A percentile compares a stretch with the other conserved stretches of the same genome.
Evolutionary conservation across 1,140 invertebrate genomes (phyloP).

Genomic region (Bombus soroeensis): DNA sequence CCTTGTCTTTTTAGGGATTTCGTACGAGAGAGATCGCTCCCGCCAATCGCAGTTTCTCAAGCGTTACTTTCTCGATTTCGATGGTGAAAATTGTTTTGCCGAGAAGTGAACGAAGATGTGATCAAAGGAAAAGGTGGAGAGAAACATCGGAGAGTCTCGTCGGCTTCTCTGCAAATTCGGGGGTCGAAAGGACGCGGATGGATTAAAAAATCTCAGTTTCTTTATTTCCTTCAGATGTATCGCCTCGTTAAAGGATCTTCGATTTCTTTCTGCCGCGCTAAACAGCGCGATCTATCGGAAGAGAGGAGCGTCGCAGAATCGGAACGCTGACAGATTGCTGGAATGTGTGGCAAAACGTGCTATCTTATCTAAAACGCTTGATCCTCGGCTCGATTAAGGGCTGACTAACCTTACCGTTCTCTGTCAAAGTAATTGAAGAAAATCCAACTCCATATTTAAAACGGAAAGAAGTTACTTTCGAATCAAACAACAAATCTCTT

Average conservation of each 20-base stretch:
- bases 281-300: constrained; percentile 33
- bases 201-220: constrained; percentile 61
- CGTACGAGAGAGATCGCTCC: background rate
- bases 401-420: background rate
- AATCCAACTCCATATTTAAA: background rate
- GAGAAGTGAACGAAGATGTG: background rate
- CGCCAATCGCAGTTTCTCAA: constrained; percentile 22
- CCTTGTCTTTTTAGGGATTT: background rate
- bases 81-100: background rate
- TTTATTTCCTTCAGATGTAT: constrained; percentile 59
- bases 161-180: background rate
- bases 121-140: background rate
- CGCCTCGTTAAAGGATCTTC: constrained; percentile 43
- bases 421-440: background rate
- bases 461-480: background rate
- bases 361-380: constrained; percentile 12
- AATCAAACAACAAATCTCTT: background rate
- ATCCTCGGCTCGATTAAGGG: constrained; percentile 13
- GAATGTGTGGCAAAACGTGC: constrained; percentile 56
- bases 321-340: constrained; percentile 52
- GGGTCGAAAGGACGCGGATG: constrained; percentile 22
- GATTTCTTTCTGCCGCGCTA: constrained; percentile 47
- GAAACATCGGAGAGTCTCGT: background rate
- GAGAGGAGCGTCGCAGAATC: constrained; percentile 47
- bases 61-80: constrained; percentile 38